These are phyloP conservation scores for Mythimna ferrago DNA, from an alignment of 2,888 invertebrate genomes.

Conservation along the genomic window DNA sequence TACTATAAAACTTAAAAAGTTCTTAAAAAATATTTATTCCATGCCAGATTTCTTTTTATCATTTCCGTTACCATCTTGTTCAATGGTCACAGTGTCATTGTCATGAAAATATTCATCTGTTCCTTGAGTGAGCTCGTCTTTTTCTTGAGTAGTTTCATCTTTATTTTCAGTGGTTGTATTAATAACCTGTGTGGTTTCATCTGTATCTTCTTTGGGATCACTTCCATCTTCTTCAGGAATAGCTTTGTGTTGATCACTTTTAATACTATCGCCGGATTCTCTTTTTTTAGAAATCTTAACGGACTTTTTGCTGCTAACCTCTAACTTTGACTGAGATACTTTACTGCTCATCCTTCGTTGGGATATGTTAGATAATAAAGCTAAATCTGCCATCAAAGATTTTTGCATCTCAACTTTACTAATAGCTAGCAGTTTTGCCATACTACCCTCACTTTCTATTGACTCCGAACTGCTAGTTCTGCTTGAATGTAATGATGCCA, in stretches of 20 bases:
- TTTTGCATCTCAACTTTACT: conserved; percentile 84
- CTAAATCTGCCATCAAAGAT: conserved; percentile 84
- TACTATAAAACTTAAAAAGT: not conserved
- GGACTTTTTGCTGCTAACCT: not conserved
- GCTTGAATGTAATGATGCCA: conserved; percentile 78
- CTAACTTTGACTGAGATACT: conserved; percentile 38
- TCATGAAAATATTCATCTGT: not conserved
- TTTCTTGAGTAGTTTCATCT: not conserved
- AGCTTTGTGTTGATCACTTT: conserved; percentile 52
- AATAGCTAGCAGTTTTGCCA: conserved; percentile 71
- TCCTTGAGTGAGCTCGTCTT: not conserved
- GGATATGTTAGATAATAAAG: conserved; percentile 72
- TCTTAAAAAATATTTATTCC: conserved; percentile 8
- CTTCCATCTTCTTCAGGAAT: not conserved
- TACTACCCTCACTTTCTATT: conserved; percentile 66
- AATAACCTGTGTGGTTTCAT: not conserved
- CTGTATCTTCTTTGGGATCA: not conserved
- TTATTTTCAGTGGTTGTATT: not conserved
- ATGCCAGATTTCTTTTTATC: conserved; percentile 9
- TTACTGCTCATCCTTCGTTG: not conserved
- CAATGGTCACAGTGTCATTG: not conserved
- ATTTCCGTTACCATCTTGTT: not conserved
- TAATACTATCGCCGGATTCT: not conserved
- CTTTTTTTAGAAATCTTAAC: conserved; percentile 18
- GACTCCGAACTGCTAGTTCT: conserved; percentile 46